These are phyloP conservation scores for Hoplostethus atlanticus DNA, from an alignment of 2,797 vertebrate species.

Conservation along the genomic window DNA sequence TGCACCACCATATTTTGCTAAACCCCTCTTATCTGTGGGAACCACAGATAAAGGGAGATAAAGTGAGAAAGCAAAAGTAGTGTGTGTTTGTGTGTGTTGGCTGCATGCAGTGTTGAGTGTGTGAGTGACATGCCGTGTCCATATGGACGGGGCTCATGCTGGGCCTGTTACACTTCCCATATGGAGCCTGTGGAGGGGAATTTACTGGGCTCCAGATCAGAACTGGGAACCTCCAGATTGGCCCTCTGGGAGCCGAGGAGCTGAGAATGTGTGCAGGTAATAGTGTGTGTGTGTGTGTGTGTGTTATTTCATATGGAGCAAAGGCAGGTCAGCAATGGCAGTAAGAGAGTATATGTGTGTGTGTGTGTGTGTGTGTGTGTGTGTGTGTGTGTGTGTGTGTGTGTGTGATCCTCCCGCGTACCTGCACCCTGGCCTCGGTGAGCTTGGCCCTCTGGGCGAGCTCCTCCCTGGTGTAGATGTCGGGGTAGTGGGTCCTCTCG, in stretches of 20 bases:
- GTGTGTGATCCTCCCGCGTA: conserved; percentile 54
- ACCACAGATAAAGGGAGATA: not conserved
- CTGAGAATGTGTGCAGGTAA: conserved; percentile 17
- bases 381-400: not conserved
- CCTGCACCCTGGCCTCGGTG: conserved; percentile 96
- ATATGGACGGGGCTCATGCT: conserved; percentile 84
- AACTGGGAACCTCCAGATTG: conserved; percentile 80
- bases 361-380: conserved; percentile 1
- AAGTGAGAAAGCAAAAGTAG: not conserved
- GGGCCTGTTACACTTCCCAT: conserved; percentile 88
- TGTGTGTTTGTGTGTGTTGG: conserved; percentile 22
- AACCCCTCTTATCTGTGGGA: not conserved
- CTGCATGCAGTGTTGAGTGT: conserved; percentile 23
- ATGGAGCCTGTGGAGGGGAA: conserved; percentile 88
- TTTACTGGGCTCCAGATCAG: conserved; percentile 88
- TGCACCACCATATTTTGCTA: too few species aligned
- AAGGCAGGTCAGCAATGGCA: conserved; percentile 38
- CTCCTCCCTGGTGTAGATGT: conserved; percentile 97
- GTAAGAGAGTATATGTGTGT: not conserved
- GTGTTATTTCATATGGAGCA: conserved; percentile 3
- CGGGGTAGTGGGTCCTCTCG: conserved; percentile 96
- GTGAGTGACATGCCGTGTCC: conserved; percentile 80
- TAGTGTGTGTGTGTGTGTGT: conserved; percentile 16
- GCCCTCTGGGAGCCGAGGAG: conserved; percentile 85
- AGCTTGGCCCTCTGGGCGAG: conserved; percentile 96